Base-by-base conservation (phyloP, 2,113 vertebrate genomes). In the Alaudala cheleensis region DNA sequence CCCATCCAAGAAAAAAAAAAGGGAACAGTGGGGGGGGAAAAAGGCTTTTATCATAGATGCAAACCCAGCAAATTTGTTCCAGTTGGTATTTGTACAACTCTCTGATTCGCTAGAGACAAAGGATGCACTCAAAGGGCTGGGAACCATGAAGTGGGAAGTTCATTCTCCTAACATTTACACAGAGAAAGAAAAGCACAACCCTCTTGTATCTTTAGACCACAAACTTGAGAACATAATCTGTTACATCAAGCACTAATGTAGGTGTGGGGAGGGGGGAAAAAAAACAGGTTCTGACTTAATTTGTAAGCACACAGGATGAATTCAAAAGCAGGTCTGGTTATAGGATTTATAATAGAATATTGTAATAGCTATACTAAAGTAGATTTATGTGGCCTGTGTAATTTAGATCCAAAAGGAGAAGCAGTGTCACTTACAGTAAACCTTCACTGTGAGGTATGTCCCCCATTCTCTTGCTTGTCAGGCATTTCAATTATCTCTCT, bases 401-500 rank as follows among this genome's bases (percentile, higher is more conserved):
- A 81, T 53, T 60, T 51, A 83, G 56, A 92, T 45, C 34, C 81
- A 60, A 93, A 92, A 92, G 45, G 71, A 97, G 56, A 84, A 13
- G 6, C 49, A 84, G 39, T 33, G 22, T 74, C 42, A 40, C 47
- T 37, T n/a, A 76, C 16, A 92, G 92, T 2, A 24, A 94, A 44
- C 26, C 60, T 92, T 86, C 69, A 72, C 95, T 95, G 66, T 70
- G 82, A 97, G 92, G 74, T 92, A 37, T 58, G 34, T 82, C 54
- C 78, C 66, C 54, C 51, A 67, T 95, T 95, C 65, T 90, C 92
- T 88, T 67, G 39, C 85, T 92, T 81, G 47, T 91, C 85, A 81
- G 65, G 54, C 60, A 86, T 95, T 96, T 95, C 92, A 90, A 7
- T 86, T 88, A 92, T 81, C 61, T 95, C 66, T 56, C 45, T 92